A percentile compares a stretch with the other conserved stretches of the same genome.
phyloP scores from a whole-genome alignment of 2,888 invertebrate species.

The Junonia oenone region DNA sequence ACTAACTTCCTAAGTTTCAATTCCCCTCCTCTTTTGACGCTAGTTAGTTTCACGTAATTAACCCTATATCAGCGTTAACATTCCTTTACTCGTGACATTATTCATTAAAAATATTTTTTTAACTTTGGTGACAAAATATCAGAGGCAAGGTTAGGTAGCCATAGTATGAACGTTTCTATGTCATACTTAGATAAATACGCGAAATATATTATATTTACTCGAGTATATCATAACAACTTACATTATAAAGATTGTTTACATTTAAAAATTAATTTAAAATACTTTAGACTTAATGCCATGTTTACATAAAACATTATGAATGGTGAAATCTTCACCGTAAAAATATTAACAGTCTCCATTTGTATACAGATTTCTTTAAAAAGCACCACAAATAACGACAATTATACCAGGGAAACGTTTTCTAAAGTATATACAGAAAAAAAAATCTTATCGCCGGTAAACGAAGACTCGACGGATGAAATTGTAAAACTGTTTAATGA shows the following conservation, averaged over 20 bases:
- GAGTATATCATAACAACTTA: not conserved
- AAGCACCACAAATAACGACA: not conserved
- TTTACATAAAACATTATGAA: not conserved
- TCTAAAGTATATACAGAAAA: constrained; percentile 1
- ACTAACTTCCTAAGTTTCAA: no score
- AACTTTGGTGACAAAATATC: no score
- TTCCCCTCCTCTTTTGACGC: no score
- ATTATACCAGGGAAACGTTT: not conserved
- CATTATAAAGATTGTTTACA: not conserved
- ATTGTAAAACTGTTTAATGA: constrained; percentile 27
- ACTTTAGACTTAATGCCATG: not conserved
- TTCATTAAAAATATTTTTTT: no score
- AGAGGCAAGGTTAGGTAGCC: no score
- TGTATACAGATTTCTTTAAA: not conserved
- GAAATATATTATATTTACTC: not conserved
- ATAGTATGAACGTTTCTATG: no score
- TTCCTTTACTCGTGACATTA: no score
- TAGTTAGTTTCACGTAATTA: no score
- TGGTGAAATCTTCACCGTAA: not conserved
- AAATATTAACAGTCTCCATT: not conserved
- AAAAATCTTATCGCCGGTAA: constrained; percentile 20
- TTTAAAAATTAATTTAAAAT: not conserved
- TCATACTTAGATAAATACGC: not conserved
- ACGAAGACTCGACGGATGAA: constrained; percentile 12
- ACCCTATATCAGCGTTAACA: no score